Evolutionary conservation across 2,888 invertebrate species (phyloP), one percentile per base, ranked within the genome.

Genomic region (Timema podura): DNA sequence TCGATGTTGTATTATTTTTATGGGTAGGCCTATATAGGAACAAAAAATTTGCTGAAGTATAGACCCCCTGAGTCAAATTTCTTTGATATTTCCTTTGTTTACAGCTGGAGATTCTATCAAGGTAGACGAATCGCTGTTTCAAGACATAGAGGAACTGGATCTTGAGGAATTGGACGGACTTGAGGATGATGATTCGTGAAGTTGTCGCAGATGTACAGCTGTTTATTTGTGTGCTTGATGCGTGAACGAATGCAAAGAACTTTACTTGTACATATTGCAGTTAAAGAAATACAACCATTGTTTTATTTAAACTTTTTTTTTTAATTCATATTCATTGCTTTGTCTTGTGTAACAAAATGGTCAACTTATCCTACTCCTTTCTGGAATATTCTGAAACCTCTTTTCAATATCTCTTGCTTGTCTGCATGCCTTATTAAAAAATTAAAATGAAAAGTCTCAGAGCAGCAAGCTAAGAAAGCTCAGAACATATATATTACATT

Each of bases 71-170:
- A n/a, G 16, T 65, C 45, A 15, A 65, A 65, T 30, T 59, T 59
- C n/a, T 7, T 13, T 15, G 10, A 2, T 59, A 10, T 15, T 30
- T 9, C 30, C 44, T 48, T 71, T 71, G 72, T 72, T 83, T 82
- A 45, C 77, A 88, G 89, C 88, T 73, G 83, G 80, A 51, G 92
- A 91, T 81, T 86, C 88, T 75, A 93, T 96, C 51, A 95, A 95
- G 83, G 95, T 96, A 61, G 96, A 96, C 81, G 96, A 96, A 81
- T 92, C 94, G 30, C 82, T 97, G 16, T 97, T 96, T 80, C 95
- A 95, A 87, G 92, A 93, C 80, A 81, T 95, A 76, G 94, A 93
- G 75, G 83, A 82, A 73, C 74, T 83, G 45, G 93, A 93, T 79
- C 82, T 93, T 68, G 93, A 93, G 76, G 84, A 91, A 66, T 85